Evolutionary conservation across 2,113 vertebrate species (phyloP).

Genomic region (Lepus europaeus): DNA sequence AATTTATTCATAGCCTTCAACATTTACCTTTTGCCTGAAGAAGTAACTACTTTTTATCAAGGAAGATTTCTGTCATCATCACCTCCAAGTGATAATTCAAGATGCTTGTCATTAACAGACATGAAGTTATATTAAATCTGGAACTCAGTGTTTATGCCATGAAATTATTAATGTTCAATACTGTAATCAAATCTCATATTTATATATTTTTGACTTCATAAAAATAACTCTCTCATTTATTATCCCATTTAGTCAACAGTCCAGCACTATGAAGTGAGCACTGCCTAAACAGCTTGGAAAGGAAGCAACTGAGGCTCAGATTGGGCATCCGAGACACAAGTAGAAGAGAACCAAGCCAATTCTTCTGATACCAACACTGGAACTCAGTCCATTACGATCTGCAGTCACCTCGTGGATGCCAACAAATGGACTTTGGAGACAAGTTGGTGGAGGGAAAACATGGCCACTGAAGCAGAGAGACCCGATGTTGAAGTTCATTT

Average conservation of each 20-base stretch:
- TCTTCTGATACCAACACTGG: not conserved
- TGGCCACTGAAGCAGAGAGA: not conserved
- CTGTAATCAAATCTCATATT: not conserved
- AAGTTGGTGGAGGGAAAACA: not conserved
- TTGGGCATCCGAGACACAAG: not conserved
- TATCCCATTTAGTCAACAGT: not conserved
- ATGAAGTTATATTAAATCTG: conserved; percentile 20
- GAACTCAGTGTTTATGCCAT: not conserved
- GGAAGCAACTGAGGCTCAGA: not conserved
- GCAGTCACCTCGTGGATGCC: not conserved
- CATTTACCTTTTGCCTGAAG: not conserved
- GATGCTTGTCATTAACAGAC: not conserved
- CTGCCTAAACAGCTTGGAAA: not conserved
- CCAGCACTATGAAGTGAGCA: not conserved
- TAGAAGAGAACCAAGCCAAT: not conserved
- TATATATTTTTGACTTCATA: not conserved
- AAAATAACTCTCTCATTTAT: not conserved
- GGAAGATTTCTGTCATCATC: not conserved
- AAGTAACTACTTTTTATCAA: conserved; percentile 10
- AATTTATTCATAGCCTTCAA: not conserved
- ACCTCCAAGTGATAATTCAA: not conserved
- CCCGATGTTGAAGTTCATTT: not conserved
- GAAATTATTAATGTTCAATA: not conserved
- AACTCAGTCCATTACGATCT: not conserved
- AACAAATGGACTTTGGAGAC: not conserved